Evolutionary conservation across 2,888 invertebrate genomes (phyloP), one percentile per base, ranked within the genome.

Genomic region (Clivina fossor): DNA sequence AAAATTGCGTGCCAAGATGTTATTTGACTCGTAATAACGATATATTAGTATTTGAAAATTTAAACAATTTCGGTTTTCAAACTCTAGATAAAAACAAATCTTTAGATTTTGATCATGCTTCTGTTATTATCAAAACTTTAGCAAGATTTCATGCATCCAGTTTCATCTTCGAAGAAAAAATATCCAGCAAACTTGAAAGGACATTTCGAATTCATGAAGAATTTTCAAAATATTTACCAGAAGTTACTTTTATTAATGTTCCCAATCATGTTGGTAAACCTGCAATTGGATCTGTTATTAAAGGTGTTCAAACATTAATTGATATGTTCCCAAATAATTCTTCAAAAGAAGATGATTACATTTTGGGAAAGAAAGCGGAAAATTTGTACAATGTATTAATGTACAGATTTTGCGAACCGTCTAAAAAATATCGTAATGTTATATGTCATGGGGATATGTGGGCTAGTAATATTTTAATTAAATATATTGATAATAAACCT

Each of bases 361-460:
- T 48, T 15, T 62, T 63, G 35, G 59, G 59, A 47, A 33, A 49
- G 43, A 41, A 57, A 15, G 56, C 49, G 7, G 24, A 40, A 9
- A 44, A 58, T 24, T 54, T 58, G n/a, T 56, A 61, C n/a, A 56
- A 58, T 26, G 37, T 58, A 8, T 60, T 62, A 43, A 43, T 41
- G 4, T 74, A 71, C 48, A 64, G 70, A 16, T 62, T 70, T 8
- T 66, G 62, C 1, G 64, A 69, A 58, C 68, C 73, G 0, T 77
- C 76, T 0, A 48, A 58, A 3, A 68, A 65, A 44, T 75, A 67
- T 57, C 62, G 65, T 3, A 78, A 78, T 60, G 70, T 72, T 0
- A 62, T 77, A 1, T 65, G 65, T 8, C 78, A 78, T 58, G 76
- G 72, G 2, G 78, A 78, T 64, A 63, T 76, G 13, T 78, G 77